Evolutionary conservation across 2,113 vertebrate species (phyloP), one percentile per base, ranked within the genome.

Genomic region (Gambusia holbrooki): DNA sequence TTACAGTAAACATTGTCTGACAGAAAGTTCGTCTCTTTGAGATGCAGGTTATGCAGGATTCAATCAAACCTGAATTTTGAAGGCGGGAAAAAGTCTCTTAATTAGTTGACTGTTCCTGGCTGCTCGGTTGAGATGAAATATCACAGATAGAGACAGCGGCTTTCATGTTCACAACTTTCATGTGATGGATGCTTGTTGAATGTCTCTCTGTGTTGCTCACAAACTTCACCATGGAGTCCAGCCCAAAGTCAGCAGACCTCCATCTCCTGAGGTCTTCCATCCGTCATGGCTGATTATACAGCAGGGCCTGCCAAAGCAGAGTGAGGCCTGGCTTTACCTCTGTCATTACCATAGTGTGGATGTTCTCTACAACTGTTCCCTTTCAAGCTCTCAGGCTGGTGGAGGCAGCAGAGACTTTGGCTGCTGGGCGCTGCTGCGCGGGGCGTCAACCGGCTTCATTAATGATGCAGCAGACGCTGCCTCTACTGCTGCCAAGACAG

Each of bases 381-480:
- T 77, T 87, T 79, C 65, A 73, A 79, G 84, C 77, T 80, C 45
- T 13, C 79, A 69, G 74, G 79, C 81, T 62, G 79, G 79, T 80
- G 76, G 81, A 80, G 81, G 64, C 68, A 48, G 86, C 66, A 73
- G 75, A 73, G 76, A 69, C 73, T 77, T 29, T 84, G 77, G 76
- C 83, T 84, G 83, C 70, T 12, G 82, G 85, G 83, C 73, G 35
- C 78, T 66, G 72, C 88, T 81, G 84, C 40, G 28, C 60, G 33
- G 85, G 83, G 87, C 85, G 79, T 89, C 87, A 48, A 81, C 82
- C 74, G 29, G 77, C 84, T 73, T 88, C 88, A 90, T 90, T 83
- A 92, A 90, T 80, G 86, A 90, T 90, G 86, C 89, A 89, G 79
- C 82, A 90, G 80, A 88, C 84, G 48, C 74, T 74, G 11, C 77